A percentile compares a stretch with the other conserved stretches of the same genome.
These are phyloP conservation scores for Pollenia griseotomentosa DNA, from an alignment of 2,888 invertebrate species.

Conservation along the genomic window DNA sequence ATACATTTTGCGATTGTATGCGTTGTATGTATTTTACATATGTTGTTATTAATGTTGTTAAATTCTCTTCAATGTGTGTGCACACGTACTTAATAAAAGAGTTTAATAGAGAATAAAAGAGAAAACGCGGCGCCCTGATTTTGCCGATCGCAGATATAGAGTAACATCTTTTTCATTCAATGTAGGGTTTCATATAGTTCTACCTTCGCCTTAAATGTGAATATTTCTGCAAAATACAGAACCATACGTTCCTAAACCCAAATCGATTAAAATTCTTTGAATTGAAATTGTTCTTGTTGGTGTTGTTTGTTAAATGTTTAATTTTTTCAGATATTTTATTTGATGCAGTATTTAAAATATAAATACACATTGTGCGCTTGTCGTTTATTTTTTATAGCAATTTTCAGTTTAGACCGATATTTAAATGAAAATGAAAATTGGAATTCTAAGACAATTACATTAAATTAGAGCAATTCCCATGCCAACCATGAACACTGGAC, in stretches of 20 bases:
- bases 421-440: conserved; percentile 81
- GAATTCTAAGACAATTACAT: conserved; percentile 83
- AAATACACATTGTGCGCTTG: conserved; percentile 31
- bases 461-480: conserved; percentile 84
- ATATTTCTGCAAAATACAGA: conserved; percentile 39
- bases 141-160: too few relatives aligned
- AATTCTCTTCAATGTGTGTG: too few relatives aligned
- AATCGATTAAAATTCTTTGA: conserved; percentile 83
- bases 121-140: too few relatives aligned
- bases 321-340: conserved; percentile 1
- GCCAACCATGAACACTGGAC: conserved; percentile 74
- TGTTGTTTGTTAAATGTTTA: conserved; percentile 34
- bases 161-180: background rate
- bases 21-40: too few relatives aligned
- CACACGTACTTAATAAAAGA: too few relatives aligned
- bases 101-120: too few relatives aligned
- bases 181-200: background rate
- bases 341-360: conserved; percentile 53
- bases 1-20: too few relatives aligned
- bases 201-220: background rate
- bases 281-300: conserved; percentile 58
- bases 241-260: conserved; percentile 79
- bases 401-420: conserved; percentile 74
- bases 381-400: conserved; percentile 34
- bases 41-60: too few relatives aligned